These are phyloP conservation scores for Gymnorhina tibicen DNA, from an alignment of 2,113 vertebrate genomes.

Conservation along the genomic window DNA sequence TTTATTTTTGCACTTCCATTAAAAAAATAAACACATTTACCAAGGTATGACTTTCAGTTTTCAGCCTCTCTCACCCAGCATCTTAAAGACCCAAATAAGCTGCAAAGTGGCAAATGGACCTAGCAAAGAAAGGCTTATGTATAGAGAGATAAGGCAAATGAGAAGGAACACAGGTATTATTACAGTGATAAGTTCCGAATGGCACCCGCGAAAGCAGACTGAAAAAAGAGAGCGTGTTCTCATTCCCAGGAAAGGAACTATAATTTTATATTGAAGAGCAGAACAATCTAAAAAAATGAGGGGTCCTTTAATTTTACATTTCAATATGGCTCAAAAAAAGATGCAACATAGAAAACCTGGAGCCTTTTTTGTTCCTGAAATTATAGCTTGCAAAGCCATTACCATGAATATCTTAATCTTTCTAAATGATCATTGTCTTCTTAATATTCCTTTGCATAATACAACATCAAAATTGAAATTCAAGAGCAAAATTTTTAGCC, in stretches of 20 bases:
- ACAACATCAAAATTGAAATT: background rate
- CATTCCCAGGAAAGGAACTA: background rate
- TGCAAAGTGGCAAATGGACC: background rate
- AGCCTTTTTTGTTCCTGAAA: slow-evolving; percentile 9
- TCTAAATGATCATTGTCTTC: slow-evolving; percentile 18
- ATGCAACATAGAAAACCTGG: background rate
- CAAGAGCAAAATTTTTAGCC: background rate
- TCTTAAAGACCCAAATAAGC: background rate
- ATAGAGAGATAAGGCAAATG: background rate
- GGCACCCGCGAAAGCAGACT: background rate
- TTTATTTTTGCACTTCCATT: background rate
- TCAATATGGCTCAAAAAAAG: background rate
- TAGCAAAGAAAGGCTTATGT: background rate
- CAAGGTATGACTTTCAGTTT: background rate
- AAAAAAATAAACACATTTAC: background rate
- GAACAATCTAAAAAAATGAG: background rate
- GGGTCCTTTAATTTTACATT: slow-evolving; percentile 4
- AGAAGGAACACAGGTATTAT: background rate
- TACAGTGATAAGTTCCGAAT: background rate
- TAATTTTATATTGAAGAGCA: background rate
- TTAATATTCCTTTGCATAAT: slow-evolving; percentile 5
- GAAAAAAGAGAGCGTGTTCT: background rate
- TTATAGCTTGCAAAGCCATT: slow-evolving; percentile 2
- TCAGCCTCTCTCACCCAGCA: background rate
- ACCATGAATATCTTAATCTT: slow-evolving; percentile 17